Evolutionary conservation across 2,888 invertebrate genomes (phyloP).

Genomic region (Pollenia labialis): DNA sequence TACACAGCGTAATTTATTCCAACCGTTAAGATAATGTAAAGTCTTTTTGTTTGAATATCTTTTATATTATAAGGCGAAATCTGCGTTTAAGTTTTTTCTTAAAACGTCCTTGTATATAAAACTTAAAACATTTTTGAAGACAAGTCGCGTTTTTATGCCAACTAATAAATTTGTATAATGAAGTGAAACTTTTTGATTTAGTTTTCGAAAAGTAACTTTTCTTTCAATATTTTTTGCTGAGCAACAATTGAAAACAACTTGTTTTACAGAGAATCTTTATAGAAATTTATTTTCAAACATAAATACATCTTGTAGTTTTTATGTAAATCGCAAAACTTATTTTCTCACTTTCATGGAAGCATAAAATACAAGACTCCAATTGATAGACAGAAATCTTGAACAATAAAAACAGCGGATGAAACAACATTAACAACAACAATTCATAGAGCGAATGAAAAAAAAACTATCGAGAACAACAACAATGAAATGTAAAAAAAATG

Average conservation of each 20-base stretch:
- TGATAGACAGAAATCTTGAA: conserved; percentile 53
- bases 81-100: no score
- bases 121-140: not conserved
- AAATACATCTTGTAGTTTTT: conserved; percentile 1
- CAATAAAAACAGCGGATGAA: conserved; percentile 10
- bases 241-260: conserved; percentile 12
- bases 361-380: conserved; percentile 23
- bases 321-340: conserved; percentile 33
- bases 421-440: conserved; percentile 25
- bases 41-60: no score
- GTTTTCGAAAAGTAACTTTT: not conserved
- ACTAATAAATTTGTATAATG: not conserved
- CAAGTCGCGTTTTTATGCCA: not conserved
- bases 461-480: conserved; percentile 3
- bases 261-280: not conserved
- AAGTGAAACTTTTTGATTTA: not conserved
- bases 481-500: conserved; percentile 12
- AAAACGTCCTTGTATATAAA: no score
- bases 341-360: conserved; percentile 19
- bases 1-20: no score
- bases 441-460: not conserved
- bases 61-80: no score
- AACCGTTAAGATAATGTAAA: no score
- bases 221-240: not conserved
- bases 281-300: not conserved